A percentile compares a stretch with the other conserved stretches of the same genome.
These are phyloP conservation scores for Hemicrepidius hirtus DNA, from an alignment of 2,888 invertebrate species.

Conservation along the genomic window DNA sequence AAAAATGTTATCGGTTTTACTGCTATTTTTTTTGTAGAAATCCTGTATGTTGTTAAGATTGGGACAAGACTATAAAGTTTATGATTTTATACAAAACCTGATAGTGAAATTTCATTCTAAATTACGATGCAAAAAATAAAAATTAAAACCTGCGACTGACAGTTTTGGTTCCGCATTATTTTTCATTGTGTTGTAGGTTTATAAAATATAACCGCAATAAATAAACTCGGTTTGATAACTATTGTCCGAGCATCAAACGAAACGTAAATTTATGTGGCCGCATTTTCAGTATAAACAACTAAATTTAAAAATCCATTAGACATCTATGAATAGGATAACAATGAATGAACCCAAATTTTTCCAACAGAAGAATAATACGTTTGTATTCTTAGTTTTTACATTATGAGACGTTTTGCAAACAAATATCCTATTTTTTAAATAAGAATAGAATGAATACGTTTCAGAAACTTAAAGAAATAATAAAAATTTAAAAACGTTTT, in stretches of 20 bases:
- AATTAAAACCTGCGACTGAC: constrained; percentile 5
- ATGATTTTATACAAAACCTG: constrained; percentile 8
- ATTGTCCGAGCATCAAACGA: constrained; percentile 44
- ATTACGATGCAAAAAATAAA: neutral
- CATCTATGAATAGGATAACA: constrained; percentile 31
- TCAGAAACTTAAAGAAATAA: neutral
- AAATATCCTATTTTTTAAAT: neutral
- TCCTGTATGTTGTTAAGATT: neutral
- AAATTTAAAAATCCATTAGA: constrained; percentile 37
- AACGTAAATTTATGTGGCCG: constrained; percentile 39
- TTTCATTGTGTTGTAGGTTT: constrained; percentile 17
- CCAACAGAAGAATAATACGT: constrained; percentile 25
- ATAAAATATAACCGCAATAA: constrained; percentile 32
- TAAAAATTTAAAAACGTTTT: neutral
- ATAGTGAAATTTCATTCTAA: constrained; percentile 1
- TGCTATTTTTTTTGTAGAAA: constrained; percentile 13
- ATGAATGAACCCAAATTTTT: constrained; percentile 28
- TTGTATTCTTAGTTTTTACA: constrained; percentile 18
- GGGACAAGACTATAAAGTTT: constrained; percentile 13
- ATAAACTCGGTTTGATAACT: constrained; percentile 36
- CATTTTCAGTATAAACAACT: constrained; percentile 40
- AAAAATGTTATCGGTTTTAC: constrained; percentile 47
- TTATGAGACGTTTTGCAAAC: neutral
- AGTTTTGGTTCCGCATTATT: constrained; percentile 19
- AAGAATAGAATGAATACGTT: neutral